Evolutionary conservation across 1,140 invertebrate species (phyloP).

Genomic region (Bemisia tabaci): DNA sequence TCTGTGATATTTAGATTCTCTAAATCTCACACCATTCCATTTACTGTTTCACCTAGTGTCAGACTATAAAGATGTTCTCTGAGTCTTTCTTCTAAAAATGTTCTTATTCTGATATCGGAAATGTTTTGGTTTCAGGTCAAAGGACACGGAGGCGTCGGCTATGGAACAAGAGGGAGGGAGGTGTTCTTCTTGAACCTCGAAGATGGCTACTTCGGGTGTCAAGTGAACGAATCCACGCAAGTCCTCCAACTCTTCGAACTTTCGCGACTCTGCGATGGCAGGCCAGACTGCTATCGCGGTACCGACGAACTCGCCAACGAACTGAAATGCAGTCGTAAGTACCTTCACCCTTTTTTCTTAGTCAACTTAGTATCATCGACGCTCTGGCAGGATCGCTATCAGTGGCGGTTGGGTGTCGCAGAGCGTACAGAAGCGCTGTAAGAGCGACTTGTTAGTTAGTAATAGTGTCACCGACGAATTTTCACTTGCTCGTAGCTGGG

Average conservation of each 20-base stretch:
- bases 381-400: too few relatives aligned
- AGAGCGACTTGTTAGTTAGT: too few relatives aligned
- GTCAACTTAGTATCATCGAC: too few relatives aligned
- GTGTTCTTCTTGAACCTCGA: conserved; percentile 93
- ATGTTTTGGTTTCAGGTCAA: conserved; percentile 40
- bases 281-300: conserved; percentile 75
- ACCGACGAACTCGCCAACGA: conserved; percentile 78
- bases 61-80: not conserved
- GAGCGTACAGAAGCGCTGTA: too few relatives aligned
- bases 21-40: not conserved
- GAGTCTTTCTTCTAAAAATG: too few relatives aligned
- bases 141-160: conserved; percentile 58
- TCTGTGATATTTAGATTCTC: not conserved
- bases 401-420: too few relatives aligned
- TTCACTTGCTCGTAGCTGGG: too few relatives aligned
- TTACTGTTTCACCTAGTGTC: not conserved
- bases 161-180: conserved; percentile 63
- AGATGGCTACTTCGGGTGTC: conserved; percentile 93
- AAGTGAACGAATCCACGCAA: conserved; percentile 89
- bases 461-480: too few relatives aligned
- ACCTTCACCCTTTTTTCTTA: conserved; percentile 5
- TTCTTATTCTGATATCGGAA: too few relatives aligned
- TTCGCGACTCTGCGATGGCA: conserved; percentile 83
- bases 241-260: conserved; percentile 87
- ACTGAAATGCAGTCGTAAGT: conserved; percentile 86